Base-by-base conservation (phyloP, 2,797 vertebrate species). In the Hippocampus kuda region DNA sequence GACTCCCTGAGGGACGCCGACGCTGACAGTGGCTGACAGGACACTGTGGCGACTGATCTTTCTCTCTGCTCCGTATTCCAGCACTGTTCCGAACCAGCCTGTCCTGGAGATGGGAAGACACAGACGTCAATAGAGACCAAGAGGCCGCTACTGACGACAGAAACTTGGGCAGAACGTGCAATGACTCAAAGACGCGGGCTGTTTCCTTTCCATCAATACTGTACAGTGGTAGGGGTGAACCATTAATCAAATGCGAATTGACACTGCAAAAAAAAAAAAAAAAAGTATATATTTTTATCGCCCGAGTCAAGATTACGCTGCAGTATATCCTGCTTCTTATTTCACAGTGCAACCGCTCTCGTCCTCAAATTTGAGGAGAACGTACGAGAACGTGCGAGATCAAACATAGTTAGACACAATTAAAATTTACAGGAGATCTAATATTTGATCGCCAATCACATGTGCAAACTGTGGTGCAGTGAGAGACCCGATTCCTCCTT, bases 41-140 rank as follows among this genome's bases (percentile, higher is more conserved):
- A 98, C 78, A 62, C 95, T 98, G 91, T 99, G 97, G 66, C 93
- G 90, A 83, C 97, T 99, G 86, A 99, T 96, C 89, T 96, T 98
- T 82, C 97, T 90, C 88, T 99, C 97, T 0, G 94, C 97, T 53
- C 97, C 96, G 0, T 99, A 99, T 83, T 99, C 97, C 73, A 99
- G 91, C 77, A 99, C 91, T 0, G 94, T 96, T 72, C 97, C 97
- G 63, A 99, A 99, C 88, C 97, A 96, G 73, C 97, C 97, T 0
- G 94, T 93, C 90, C 97, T 99, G 68, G 18, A 77, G 59, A 64
- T 5, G 62, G 15, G 71, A 15, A 48, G 56, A 70, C 11, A 63
- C 22, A 62, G 24, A 67, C 30, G 66, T 66, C 30, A 70, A 74
- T 44, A 68, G 61, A 75, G 30, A 63, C 12, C 71, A 59, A 34